A percentile compares a stretch with the other conserved stretches of the same genome.
These are phyloP conservation scores for Virgularia gustaviana DNA, from an alignment of 92 coral and sea anemone genomes.

Conservation along the genomic window DNA sequence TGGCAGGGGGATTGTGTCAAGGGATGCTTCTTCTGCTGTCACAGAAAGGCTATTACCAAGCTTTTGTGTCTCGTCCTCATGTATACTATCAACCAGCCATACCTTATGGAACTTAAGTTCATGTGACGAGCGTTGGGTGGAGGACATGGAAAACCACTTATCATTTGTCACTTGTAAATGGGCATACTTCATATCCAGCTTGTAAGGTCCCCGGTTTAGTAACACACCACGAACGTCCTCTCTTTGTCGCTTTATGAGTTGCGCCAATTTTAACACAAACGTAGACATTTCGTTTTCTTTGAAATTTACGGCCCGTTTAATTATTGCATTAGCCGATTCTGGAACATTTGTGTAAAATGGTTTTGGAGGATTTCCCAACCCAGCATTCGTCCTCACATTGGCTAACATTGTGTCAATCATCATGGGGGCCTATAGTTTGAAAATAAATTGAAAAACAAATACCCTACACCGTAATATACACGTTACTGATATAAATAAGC, in stretches of 20 bases:
- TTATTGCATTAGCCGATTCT: slow-evolving; percentile 23
- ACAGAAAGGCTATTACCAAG: too few species aligned
- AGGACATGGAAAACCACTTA: slow-evolving; percentile 22
- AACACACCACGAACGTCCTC: slow-evolving; percentile 6
- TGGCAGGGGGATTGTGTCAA: slow-evolving; percentile 16
- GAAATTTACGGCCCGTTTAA: slow-evolving; percentile 25
- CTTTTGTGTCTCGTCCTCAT: neutral
- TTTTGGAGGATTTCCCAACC: slow-evolving; percentile 25
- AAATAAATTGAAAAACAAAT: neutral
- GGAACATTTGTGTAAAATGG: slow-evolving; percentile 30
- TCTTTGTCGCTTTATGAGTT: neutral
- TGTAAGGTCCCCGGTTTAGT: slow-evolving; percentile 17
- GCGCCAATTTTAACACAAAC: neutral
- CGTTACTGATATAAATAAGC: neutral
- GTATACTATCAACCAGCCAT: neutral
- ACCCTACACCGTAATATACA: neutral
- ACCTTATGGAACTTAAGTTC: neutral
- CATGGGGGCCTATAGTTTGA: slow-evolving; percentile 37
- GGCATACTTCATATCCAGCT: neutral
- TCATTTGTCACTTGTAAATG: slow-evolving; percentile 18
- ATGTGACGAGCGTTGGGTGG: slow-evolving; percentile 12
- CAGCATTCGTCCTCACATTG: slow-evolving; percentile 31
- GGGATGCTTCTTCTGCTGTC: slow-evolving; percentile 18
- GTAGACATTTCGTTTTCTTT: slow-evolving; percentile 12
- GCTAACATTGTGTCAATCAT: slow-evolving; percentile 19